Conservation (phyloP, 2,113 vertebrate species). For the Cricetomys ansorgei region DNA sequence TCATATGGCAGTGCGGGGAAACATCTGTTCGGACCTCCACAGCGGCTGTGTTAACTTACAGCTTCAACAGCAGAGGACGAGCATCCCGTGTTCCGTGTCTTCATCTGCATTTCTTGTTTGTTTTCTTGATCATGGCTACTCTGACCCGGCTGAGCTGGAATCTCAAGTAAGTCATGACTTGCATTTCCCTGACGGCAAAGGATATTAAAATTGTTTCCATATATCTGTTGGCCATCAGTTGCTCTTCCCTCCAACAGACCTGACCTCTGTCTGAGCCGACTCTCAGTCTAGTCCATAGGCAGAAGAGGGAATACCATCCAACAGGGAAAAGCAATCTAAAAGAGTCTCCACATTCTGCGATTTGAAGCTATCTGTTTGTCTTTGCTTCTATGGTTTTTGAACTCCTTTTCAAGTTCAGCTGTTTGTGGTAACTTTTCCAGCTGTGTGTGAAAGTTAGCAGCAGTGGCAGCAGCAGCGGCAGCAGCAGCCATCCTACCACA, state of each 20-base stretch:
- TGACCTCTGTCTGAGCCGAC: not conserved
- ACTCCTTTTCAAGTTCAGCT: not conserved
- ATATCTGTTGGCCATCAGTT: not conserved
- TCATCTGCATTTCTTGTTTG: not conserved
- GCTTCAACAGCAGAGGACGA: not conserved
- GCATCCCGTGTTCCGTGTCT: no score
- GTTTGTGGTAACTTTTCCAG: not conserved
- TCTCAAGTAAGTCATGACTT: not conserved
- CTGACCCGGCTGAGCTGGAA: not conserved
- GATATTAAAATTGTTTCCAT: not conserved
- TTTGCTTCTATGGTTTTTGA: not conserved
- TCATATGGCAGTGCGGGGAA: not conserved
- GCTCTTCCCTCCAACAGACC: not conserved
- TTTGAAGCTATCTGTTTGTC: not conserved
- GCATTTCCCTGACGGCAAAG: not conserved
- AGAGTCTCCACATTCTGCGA: not conserved
- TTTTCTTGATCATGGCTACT: not conserved
- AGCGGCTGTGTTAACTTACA: not conserved
- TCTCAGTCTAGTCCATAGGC: not conserved
- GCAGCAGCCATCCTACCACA: not conserved
- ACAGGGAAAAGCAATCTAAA: not conserved
- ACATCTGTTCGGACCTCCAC: not conserved
- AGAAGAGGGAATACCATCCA: not conserved
- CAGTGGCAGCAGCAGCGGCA: not conserved
- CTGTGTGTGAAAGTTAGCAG: not conserved